These are phyloP conservation scores for Dicentrarchus labrax DNA, from an alignment of 2,113 vertebrate species.

Conservation along the genomic window DNA sequence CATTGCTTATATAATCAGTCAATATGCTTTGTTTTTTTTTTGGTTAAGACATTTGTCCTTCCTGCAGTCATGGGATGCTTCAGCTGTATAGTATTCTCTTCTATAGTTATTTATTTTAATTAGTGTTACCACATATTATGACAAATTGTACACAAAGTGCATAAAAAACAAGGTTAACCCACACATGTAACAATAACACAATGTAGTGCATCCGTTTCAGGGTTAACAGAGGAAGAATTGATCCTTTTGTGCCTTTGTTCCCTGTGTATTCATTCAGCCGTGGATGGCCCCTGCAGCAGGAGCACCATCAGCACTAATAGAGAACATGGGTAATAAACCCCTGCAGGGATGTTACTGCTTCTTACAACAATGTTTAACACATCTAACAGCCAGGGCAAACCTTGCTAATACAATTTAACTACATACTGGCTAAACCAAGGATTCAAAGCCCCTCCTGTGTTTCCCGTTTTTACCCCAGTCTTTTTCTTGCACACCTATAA, in stretches of 20 bases:
- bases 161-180: slow-evolving; percentile 17
- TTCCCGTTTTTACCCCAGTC: slow-evolving; percentile 6
- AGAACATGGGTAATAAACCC: slow-evolving; percentile 70
- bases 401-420: slow-evolving; percentile 46
- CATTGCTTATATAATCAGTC: neutral
- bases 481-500: slow-evolving; percentile 37
- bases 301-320: slow-evolving; percentile 64
- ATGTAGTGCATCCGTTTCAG: slow-evolving; percentile 33
- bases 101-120: slow-evolving; percentile 7
- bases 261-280: slow-evolving; percentile 51
- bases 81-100: neutral
- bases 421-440: slow-evolving; percentile 29
- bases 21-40: neutral
- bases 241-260: slow-evolving; percentile 45
- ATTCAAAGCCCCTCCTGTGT: slow-evolving; percentile 22
- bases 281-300: slow-evolving; percentile 55
- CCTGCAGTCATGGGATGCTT: neutral
- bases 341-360: slow-evolving; percentile 61
- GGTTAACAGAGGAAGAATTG: slow-evolving; percentile 52
- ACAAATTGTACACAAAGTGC: slow-evolving; percentile 16
- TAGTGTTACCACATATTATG: neutral
- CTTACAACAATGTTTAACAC: slow-evolving; percentile 68
- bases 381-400: slow-evolving; percentile 54
- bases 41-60: neutral
- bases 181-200: slow-evolving; percentile 32